These are phyloP conservation scores for Oreochromis spilurus DNA, from an alignment of 2,113 vertebrate species.

Conservation along the genomic window DNA sequence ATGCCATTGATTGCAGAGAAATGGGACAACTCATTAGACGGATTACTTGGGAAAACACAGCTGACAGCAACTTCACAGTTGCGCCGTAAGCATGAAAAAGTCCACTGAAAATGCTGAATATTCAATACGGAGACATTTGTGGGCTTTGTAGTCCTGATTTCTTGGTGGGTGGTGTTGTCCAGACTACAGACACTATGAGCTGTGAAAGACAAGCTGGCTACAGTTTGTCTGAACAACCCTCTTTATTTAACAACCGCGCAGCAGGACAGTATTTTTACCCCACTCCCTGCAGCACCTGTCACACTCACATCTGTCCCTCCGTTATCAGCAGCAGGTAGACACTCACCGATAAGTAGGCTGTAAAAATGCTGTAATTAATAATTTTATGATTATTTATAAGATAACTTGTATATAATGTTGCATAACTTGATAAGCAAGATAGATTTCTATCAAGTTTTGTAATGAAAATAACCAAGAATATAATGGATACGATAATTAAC, in stretches of 20 bases:
- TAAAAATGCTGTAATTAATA: neutral
- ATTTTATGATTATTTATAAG: neutral
- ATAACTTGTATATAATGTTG: neutral
- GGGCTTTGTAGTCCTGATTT: neutral
- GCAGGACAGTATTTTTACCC: neutral
- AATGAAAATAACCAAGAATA: neutral
- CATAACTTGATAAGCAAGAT: neutral
- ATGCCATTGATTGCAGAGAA: neutral
- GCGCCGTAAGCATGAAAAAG: neutral
- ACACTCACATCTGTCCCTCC: neutral
- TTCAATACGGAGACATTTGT: neutral
- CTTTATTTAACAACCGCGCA: neutral
- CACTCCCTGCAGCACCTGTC: neutral
- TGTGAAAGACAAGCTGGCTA: neutral
- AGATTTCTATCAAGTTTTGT: neutral
- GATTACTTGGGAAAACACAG: neutral
- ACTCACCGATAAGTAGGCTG: neutral
- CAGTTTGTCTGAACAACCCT: neutral
- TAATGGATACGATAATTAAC: neutral
- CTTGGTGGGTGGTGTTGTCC: neutral
- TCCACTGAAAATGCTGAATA: neutral
- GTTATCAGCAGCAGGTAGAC: fast-evolving
- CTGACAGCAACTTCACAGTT: neutral
- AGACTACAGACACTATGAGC: neutral
- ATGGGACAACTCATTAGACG: neutral